Conservation (phyloP, 37 sponge, comb jelly and placozoan species). For the Hormiphora californensis region DNA sequence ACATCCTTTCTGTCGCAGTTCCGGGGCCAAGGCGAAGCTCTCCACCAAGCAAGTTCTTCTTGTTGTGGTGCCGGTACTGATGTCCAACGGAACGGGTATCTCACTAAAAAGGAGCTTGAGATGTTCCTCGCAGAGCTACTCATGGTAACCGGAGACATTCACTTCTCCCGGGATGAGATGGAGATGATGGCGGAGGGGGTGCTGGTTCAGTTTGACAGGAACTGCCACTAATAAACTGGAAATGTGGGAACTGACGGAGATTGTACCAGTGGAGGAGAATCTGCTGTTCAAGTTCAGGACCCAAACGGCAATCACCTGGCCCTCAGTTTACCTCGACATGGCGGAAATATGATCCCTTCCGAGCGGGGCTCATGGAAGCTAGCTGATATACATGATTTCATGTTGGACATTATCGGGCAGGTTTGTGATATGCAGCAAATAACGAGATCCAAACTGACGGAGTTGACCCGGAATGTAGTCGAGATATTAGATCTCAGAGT, state of each 20-base stretch:
- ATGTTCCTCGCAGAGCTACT: constrained; percentile 51
- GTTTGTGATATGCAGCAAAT: constrained; percentile 28
- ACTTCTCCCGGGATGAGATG: constrained; percentile 42
- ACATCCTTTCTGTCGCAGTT: constrained; percentile 43
- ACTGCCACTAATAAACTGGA: constrained; percentile 1
- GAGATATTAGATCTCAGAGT: constrained; percentile 38
- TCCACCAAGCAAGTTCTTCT: constrained; percentile 52
- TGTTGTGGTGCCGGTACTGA: constrained; percentile 52
- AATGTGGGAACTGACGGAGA: constrained; percentile 52
- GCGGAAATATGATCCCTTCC: constrained; percentile 51
- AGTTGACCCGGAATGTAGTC: constrained; percentile 42
- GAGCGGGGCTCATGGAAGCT: constrained; percentile 47
- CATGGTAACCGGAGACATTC: constrained; percentile 51
- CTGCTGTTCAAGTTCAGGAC: constrained; percentile 48
- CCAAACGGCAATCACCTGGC: constrained; percentile 23
- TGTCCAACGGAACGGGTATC: constrained; percentile 19
- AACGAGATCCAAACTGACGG: constrained; percentile 33
- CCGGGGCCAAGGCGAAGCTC: constrained; percentile 41
- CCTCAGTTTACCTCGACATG: constrained; percentile 48
- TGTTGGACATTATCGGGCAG: constrained; percentile 31
- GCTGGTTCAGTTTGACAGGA: constrained; percentile 25
- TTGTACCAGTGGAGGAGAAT: constrained; percentile 45
- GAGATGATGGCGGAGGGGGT: constrained; percentile 41
- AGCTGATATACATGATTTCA: constrained; percentile 42
- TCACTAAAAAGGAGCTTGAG: constrained; percentile 22